A percentile compares a stretch with the other conserved stretches of the same genome.
Conservation (phyloP, 2,888 invertebrate genomes). For the Tholera decimalis region DNA sequence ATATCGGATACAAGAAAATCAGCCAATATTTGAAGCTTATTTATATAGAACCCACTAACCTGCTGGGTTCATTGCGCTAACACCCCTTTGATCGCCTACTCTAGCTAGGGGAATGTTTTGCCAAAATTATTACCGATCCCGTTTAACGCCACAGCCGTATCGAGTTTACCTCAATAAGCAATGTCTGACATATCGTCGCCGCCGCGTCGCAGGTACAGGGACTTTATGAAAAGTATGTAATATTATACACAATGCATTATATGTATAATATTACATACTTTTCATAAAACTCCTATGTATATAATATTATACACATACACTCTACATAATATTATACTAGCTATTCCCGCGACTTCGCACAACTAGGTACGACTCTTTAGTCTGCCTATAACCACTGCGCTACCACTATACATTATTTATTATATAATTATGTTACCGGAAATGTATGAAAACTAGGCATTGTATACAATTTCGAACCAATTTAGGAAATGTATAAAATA, state of each 20-base stretch:
- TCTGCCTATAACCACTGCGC: no score
- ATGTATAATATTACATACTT: slow-evolving; percentile 6
- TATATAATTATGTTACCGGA: no score
- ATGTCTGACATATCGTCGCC: slow-evolving; percentile 48
- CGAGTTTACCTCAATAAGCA: slow-evolving; percentile 58
- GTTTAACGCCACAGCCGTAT: slow-evolving; percentile 35
- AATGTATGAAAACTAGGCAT: no score
- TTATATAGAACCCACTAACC: slow-evolving; percentile 33
- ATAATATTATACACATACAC: no score
- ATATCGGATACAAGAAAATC: slow-evolving; percentile 20
- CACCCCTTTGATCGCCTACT: slow-evolving; percentile 69
- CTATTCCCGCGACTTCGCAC: no score
- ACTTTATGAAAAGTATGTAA: slow-evolving; percentile 26
- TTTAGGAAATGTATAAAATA: no score
- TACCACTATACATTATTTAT: no score
- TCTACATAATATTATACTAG: no score
- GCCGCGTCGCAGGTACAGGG: neutral
- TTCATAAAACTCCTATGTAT: slow-evolving; percentile 16
- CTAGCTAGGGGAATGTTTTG: slow-evolving; percentile 55
- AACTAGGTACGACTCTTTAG: no score
- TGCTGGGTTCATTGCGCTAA: slow-evolving; percentile 64
- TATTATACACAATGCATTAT: no score
- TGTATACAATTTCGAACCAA: no score
- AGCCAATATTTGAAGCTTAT: slow-evolving; percentile 18
- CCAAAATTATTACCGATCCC: slow-evolving; percentile 65